phyloP scores from a whole-genome alignment of 2,888 invertebrate genomes.

The Lepeophtheirus nordmannii region DNA sequence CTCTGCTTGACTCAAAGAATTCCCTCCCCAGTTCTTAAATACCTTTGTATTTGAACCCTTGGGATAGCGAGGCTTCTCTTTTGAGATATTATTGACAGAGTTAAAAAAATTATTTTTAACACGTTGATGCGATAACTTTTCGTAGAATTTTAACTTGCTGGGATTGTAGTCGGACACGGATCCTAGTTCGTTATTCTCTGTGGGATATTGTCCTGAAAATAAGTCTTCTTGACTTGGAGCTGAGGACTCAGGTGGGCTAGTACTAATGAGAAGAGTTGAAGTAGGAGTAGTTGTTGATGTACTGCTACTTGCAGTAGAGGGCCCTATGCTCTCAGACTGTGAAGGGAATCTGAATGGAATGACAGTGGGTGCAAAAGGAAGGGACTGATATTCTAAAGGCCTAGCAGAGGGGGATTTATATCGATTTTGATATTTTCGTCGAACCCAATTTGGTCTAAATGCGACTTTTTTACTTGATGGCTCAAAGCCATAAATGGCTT shows the following conservation, averaged over 20 bases:
- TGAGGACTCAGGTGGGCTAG: no score
- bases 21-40: constrained; percentile 20
- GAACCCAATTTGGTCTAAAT: constrained; percentile 17
- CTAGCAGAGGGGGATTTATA: background rate
- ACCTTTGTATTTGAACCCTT: constrained; percentile 3
- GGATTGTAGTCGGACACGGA: background rate
- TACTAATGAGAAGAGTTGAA: background rate
- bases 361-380: constrained; percentile 22
- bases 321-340: background rate
- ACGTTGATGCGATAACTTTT: background rate
- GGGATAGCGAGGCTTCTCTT: background rate
- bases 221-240: no score
- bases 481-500: background rate
- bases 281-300: background rate
- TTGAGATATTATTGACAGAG: background rate
- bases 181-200: background rate
- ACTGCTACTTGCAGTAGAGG: background rate
- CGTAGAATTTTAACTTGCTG: background rate
- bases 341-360: constrained; percentile 9
- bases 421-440: constrained; percentile 14
- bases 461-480: background rate
- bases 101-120: background rate
- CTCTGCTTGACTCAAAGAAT: constrained; percentile 18
- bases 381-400: background rate
- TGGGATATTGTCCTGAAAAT: background rate